Percentiles rank a stretch among this genome's conserved stretches.
These are phyloP conservation scores for Bombus breviceps DNA, from an alignment of 1,140 invertebrate genomes.

Conservation along the genomic window DNA sequence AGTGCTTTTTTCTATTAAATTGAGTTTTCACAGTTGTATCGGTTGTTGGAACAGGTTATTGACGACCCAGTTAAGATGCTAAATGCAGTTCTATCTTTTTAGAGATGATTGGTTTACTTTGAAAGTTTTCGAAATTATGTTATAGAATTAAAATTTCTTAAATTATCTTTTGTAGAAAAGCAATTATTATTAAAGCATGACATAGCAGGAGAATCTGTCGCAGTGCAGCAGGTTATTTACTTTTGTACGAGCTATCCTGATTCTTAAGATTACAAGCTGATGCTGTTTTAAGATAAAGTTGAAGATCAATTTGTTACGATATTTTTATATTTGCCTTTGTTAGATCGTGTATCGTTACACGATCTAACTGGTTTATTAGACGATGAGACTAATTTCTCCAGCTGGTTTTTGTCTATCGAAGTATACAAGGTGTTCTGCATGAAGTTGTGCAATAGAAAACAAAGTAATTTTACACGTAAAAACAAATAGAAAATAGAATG, in stretches of 20 bases:
- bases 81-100: too few species aligned
- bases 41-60: neutral
- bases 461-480: neutral
- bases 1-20: neutral
- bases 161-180: neutral
- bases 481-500: neutral
- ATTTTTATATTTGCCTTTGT: too few species aligned
- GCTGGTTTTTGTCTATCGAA: neutral
- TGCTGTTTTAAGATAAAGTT: neutral
- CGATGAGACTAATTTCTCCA: too few species aligned
- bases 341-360: too few species aligned
- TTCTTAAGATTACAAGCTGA: neutral
- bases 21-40: neutral
- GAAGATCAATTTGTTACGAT: neutral
- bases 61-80: neutral
- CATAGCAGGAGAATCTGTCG: too few species aligned
- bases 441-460: neutral
- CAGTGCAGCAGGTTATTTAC: neutral
- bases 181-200: neutral
- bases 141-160: neutral
- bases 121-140: neutral
- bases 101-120: too few species aligned
- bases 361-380: too few species aligned
- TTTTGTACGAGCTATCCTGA: neutral
- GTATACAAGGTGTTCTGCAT: accelerated